Evolutionary conservation across 2,888 invertebrate species (phyloP), one percentile per base, ranked within the genome.

Genomic region (Eristalis arbustorum): DNA sequence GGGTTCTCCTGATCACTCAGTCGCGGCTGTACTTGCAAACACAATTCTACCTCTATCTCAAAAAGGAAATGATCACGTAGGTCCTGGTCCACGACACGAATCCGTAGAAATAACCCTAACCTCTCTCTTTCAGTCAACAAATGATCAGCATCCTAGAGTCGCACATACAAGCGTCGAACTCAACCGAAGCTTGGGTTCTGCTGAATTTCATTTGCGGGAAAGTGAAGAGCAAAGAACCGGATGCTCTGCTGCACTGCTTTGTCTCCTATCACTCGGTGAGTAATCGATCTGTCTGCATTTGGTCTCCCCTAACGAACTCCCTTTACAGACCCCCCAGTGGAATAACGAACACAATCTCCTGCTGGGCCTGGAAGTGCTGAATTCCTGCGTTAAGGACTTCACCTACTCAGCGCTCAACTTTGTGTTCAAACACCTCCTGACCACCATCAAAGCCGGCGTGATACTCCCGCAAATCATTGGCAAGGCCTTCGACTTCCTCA

Each of bases 131-230:
- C 37, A 92, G 92, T 31, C 76, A 90, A 2, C 88, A 89, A 57
- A 89, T 91, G 31, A 88, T 93, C 3, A 89, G 90, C 31, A 89
- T 90, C 0, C 90, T 93, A 37, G 91, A 92, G 77, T 92, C 92
- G 0, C 92, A 93, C 82, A 88, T 92, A 23, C 88, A 90, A 22
- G 92, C 92, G 0, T 89, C 91, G 1, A 92, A 92, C 88, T 92
- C 91, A 5, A 92, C 92, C 0, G 93, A 93, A 82, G 92, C 93
- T 1, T 93, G 93, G 92, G 89, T 91, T 6, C 80, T 93, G 25
- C 88, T 93, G 1, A 92, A 91, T 83, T 91, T 92, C 18, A 90
- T 92, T 61, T 91, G 91, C 6, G 91, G 91, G 4, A 92, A 92
- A 71, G 89, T 92, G 11, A 90, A 90, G 81, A 90, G 89, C 71